Percentiles rank a stretch among this genome's conserved stretches.
These are phyloP conservation scores for Tretioscincus oriximinensis DNA, from an alignment of 2,113 vertebrate species.

Conservation along the genomic window DNA sequence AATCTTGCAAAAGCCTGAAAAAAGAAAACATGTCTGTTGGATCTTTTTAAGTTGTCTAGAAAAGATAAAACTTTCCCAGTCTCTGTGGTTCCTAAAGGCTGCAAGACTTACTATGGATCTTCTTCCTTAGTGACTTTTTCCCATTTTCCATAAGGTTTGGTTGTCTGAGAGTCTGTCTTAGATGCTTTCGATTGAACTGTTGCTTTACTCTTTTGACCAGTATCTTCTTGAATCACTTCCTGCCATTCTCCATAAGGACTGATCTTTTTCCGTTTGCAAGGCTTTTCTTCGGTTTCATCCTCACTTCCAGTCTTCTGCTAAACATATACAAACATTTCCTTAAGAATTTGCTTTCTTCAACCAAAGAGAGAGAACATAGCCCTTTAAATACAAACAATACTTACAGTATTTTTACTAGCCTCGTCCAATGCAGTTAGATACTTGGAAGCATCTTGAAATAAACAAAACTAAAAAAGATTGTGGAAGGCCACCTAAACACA, in stretches of 20 bases:
- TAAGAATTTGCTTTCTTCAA: not conserved
- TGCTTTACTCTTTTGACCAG: slow-evolving; percentile 40
- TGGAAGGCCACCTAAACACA: too few relatives aligned
- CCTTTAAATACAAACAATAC: not conserved
- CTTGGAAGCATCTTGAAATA: not conserved
- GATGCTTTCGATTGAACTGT: slow-evolving; percentile 59
- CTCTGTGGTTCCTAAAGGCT: not conserved
- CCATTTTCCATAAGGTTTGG: slow-evolving; percentile 86
- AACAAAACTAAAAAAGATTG: too few relatives aligned
- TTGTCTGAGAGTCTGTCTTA: slow-evolving; percentile 52
- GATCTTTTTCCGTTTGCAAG: slow-evolving; percentile 63
- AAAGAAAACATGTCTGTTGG: not conserved
- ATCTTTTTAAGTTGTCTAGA: not conserved
- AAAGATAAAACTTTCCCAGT: not conserved
- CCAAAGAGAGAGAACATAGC: not conserved
- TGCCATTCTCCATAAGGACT: slow-evolving; percentile 90
- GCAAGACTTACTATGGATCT: slow-evolving; percentile 79
- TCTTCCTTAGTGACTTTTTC: slow-evolving; percentile 76
- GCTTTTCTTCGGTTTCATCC: slow-evolving; percentile 58
- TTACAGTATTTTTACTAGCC: not conserved
- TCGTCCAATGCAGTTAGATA: not conserved
- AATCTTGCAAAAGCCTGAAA: not conserved
- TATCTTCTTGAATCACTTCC: slow-evolving; percentile 72
- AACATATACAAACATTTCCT: not conserved
- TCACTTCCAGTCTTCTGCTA: slow-evolving; percentile 68